Evolutionary conservation across 2,888 invertebrate species (phyloP), one percentile per base, ranked within the genome.

Genomic region (Leucoma salicis): DNA sequence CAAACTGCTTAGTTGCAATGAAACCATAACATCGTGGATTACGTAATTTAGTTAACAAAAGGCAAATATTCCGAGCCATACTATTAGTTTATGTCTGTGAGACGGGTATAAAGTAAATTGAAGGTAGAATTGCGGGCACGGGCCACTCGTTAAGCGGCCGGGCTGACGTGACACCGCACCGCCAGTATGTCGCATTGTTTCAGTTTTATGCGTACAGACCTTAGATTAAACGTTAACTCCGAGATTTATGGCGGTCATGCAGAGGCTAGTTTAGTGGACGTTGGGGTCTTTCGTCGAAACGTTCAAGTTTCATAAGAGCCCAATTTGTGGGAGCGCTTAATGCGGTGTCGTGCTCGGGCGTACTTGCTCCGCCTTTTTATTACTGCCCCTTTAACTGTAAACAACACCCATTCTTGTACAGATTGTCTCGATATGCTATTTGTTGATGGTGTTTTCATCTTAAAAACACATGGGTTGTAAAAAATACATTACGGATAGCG

Each of bases 341-440:
- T 81, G 84, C 72, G 69, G 68, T 78, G 83, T 83, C 85, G 83
- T 85, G 84, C 75, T 58, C 70, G 66, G 60, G 67, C 78, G 79
- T 79, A 79, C 79, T 78, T 80, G 85, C 81, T 74, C 85, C 84
- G 85, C 85, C 85, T 86, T 85, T 87, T 87, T 88, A 85, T 87
- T 80, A 67, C 85, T 85, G 85, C 82, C 84, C 81, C 84, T 77
- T 84, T n/a, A 83, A 84, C 84, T 82, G 84, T 85, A 81, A 76
- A 86, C 82, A 79, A 85, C 86, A 85, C 86, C 87, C 86, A 88
- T 84, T 82, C 74, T 71, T 57, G 64, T 46, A 42, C 59, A 68
- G 66, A 69, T 68, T 71, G 74, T 67, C 73, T 72, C 66, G 65
- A 61, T 65, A 70, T 71, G 69, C 67, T 66, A 68, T 70, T 74